Evolutionary conservation across 2,888 invertebrate species (phyloP).

Genomic region (Rotaria socialis): DNA sequence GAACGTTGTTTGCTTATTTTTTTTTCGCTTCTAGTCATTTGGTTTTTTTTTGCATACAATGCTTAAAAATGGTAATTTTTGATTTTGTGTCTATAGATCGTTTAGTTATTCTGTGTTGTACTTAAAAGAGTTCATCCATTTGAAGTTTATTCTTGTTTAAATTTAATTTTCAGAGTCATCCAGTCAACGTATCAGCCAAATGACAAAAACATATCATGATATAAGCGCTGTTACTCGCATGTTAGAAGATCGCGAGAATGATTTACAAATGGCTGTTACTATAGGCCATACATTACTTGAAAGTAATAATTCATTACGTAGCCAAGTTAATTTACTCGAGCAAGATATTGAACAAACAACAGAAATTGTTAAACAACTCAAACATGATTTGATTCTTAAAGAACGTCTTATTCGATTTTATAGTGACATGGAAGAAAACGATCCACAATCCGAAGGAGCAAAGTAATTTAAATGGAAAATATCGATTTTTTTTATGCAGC

Average conservation of each 20-base stretch:
- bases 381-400: conserved; percentile 23
- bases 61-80: too few species aligned
- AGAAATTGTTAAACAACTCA: conserved; percentile 5
- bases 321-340: neutral
- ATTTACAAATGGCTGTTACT: neutral
- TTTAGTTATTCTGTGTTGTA: too few species aligned
- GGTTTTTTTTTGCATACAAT: too few species aligned
- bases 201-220: conserved; percentile 35
- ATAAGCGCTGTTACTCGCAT: conserved; percentile 31
- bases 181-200: neutral
- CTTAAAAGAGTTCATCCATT: too few species aligned
- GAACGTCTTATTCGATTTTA: conserved; percentile 9
- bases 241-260: conserved; percentile 34
- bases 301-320: conserved; percentile 5
- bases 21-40: too few species aligned
- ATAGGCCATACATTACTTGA: conserved; percentile 19
- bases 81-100: too few species aligned
- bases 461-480: neutral
- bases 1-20: too few species aligned
- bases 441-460: neutral
- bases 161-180: neutral
- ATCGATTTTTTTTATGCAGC: neutral
- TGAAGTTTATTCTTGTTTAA: neutral
- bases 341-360: conserved; percentile 36
- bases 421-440: neutral